Evolutionary conservation across 2,797 vertebrate species (phyloP), one percentile per base, ranked within the genome.

Genomic region (Otolemur crassicaudatus): DNA sequence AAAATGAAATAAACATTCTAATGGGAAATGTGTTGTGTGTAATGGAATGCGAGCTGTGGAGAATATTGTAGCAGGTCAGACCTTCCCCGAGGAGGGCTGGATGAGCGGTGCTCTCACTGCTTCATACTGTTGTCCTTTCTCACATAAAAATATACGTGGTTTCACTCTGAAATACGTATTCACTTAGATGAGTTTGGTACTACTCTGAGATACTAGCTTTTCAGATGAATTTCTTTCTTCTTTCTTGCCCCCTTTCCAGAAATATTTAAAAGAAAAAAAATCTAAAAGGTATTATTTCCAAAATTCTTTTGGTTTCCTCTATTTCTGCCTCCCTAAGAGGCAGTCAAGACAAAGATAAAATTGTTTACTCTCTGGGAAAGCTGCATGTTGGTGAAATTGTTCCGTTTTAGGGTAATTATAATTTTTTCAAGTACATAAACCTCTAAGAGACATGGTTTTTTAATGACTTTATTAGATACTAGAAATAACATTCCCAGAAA

Each of bases 1-100:
- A 98, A 95, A 96, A 98, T 97, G 85, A 97, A 97, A 94, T 98
- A 96, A 92, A 90, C 82, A 91, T 81, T 67, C 90, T 84, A 93
- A 87, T 87, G 53, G 84, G 72, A 83, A 82, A 88, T 87, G 65
- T 25, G 1, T 89, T 94, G 7, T 70, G 40, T 23, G 0, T 88
- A 69, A 58, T 61, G 7, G 34, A 95, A 34, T 90, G 46, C 60
- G 67, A 97, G 37, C 73, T 94, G 81, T 82, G 87, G 16, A 90
- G 92, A 5, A 11, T 83, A 16, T 4, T 89, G 69, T 2, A 70
- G 40, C 10, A 61, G 75, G 29, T 58, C 5, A 90, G 56, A 3
- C 49, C 87, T 82, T 87, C 73, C 29, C 25, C 89, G 31, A 34
- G 72, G 63, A 49, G 72, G 61, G 37, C 2, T 7, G n/a, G 1